A percentile compares a stretch with the other conserved stretches of the same genome.
Conservation (phyloP, 2,113 vertebrate genomes). For the Oryzias javanicus region DNA sequence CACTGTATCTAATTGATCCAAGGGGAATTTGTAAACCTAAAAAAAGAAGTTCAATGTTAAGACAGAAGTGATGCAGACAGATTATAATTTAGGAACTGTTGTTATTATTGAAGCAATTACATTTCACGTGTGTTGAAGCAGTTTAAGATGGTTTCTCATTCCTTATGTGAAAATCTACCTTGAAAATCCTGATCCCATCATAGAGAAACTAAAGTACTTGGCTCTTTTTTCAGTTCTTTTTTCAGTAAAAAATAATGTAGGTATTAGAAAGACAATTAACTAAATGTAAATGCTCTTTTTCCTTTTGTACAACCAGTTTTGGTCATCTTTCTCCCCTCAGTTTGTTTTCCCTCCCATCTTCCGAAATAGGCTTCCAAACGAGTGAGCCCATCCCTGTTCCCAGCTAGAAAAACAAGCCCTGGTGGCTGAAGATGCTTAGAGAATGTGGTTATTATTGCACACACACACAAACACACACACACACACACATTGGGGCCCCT, state of each 20-base stretch:
- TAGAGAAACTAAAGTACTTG: conserved; percentile 29
- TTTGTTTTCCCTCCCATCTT: conserved; percentile 60
- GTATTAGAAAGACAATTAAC: conserved; percentile 21
- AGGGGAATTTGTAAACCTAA: too few relatives aligned
- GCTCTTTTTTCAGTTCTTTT: conserved; percentile 49
- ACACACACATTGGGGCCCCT: conserved; percentile 56
- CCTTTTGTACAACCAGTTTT: conserved; percentile 49
- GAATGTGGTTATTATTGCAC: conserved; percentile 82
- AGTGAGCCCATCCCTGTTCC: conserved; percentile 76
- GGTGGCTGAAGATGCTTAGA: conserved; percentile 79
- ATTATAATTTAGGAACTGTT: too few relatives aligned
- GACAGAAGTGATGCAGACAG: neutral
- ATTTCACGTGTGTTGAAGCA: conserved; percentile 6
- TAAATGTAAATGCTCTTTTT: conserved; percentile 26
- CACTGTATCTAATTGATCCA: too few relatives aligned
- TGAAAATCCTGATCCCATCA: conserved; percentile 29
- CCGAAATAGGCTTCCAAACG: conserved; percentile 76
- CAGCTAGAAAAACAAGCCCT: conserved; percentile 81
- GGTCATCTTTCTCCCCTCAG: conserved; percentile 59
- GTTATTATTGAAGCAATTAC: neutral
- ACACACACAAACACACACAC: conserved; percentile 55
- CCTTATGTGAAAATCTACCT: conserved; percentile 42
- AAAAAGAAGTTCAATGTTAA: neutral
- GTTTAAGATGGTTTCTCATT: conserved; percentile 8
- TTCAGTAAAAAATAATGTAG: conserved; percentile 25